Percentiles rank a stretch among this genome's conserved stretches.
Evolutionary conservation across 2,797 vertebrate genomes (phyloP).

Genomic region (Amblyraja radiata): DNA sequence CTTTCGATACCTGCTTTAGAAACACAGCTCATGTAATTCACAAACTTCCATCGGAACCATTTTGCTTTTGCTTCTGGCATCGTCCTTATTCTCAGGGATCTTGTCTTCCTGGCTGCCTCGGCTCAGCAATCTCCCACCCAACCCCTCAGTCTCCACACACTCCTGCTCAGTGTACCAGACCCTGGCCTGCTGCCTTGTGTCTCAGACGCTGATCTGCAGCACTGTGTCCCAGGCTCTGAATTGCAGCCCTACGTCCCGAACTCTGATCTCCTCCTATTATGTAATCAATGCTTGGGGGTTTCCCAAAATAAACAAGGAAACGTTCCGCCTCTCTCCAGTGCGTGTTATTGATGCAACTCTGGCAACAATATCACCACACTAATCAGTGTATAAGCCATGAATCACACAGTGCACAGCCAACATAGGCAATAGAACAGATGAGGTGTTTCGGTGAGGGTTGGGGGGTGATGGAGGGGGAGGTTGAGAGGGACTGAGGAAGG

Average conservation of each 20-base stretch:
- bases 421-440: no score
- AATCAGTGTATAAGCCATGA: no score
- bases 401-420: no score
- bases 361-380: no score
- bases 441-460: no score
- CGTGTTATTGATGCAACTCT: no score
- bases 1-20: slow-evolving; percentile 21
- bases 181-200: not conserved
- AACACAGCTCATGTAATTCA: not conserved
- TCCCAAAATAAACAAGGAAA: not conserved
- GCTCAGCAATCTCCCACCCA: not conserved
- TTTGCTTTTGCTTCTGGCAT: no score
- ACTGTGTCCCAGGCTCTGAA: not conserved
- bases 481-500: no score
- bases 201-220: not conserved
- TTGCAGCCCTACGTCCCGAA: not conserved
- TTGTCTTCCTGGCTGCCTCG: not conserved
- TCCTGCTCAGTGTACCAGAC: not conserved
- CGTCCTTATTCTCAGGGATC: not conserved
- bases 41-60: not conserved
- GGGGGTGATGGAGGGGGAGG: no score
- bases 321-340: not conserved
- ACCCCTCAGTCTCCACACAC: not conserved
- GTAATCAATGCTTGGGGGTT: not conserved
- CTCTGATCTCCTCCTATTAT: not conserved